Conservation (phyloP, 2,888 invertebrate genomes). For the Meteorus cinctellus region DNA sequence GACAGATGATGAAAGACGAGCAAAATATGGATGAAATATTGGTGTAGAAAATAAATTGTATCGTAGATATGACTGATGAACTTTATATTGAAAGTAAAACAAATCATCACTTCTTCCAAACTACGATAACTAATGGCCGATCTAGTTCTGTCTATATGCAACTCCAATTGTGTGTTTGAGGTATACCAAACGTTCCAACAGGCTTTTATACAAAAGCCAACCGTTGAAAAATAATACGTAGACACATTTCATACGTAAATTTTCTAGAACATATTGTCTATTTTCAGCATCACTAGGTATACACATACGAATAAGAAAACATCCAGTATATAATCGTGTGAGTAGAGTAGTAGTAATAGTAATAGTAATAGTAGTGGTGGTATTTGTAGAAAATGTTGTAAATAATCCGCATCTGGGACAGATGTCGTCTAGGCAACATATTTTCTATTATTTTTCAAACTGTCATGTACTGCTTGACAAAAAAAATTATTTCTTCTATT, state of each 20-base stretch:
- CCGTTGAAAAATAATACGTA: constrained; percentile 49
- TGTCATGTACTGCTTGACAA: neutral
- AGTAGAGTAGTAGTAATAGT: neutral
- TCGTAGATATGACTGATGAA: too few relatives aligned
- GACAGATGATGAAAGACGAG: neutral
- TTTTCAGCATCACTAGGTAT: constrained; percentile 56
- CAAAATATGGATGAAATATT: neutral
- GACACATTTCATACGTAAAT: constrained; percentile 58
- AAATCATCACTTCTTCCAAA: neutral
- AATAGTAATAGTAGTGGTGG: neutral
- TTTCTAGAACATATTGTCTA: constrained; percentile 64
- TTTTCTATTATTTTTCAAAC: constrained; percentile 1
- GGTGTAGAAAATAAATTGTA: neutral
- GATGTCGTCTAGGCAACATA: constrained; percentile 11
- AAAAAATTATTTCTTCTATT: constrained; percentile 5
- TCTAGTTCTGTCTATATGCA: neutral
- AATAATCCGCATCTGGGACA: constrained; percentile 22
- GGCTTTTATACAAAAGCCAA: constrained; percentile 61
- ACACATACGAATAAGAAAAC: constrained; percentile 30
- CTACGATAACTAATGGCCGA: neutral
- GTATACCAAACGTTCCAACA: neutral
- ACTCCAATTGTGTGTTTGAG: constrained; percentile 6
- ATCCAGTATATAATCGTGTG: constrained; percentile 6
- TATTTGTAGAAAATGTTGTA: constrained; percentile 16
- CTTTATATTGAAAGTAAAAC: too few relatives aligned